phyloP scores from a whole-genome alignment of 2,113 vertebrate species.

The Catagonus wagneri region DNA sequence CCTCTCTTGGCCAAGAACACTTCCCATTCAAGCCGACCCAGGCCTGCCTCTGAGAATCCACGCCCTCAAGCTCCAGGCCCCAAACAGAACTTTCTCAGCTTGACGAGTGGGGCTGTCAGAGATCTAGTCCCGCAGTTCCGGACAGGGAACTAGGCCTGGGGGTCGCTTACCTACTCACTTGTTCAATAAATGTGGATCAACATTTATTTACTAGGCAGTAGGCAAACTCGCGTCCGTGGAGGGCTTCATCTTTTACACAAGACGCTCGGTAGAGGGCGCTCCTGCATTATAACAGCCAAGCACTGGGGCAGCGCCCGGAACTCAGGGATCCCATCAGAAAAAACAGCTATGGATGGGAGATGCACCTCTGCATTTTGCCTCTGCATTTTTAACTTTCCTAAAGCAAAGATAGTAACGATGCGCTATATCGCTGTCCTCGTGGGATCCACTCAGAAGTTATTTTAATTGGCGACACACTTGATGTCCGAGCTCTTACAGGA shows the following conservation, averaged over 20 bases:
- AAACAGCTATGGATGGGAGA: fast-evolving
- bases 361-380: background rate
- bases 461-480: background rate
- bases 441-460: background rate
- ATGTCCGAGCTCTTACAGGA: background rate
- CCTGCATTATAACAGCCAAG: background rate
- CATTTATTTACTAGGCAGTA: background rate
- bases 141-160: background rate
- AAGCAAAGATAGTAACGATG: background rate
- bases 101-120: background rate
- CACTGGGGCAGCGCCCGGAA: fast-evolving
- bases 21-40: background rate
- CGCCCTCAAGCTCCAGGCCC: background rate
- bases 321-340: background rate
- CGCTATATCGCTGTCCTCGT: background rate
- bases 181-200: fast-evolving
- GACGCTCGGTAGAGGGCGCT: slow-evolving; percentile 76
- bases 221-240: background rate
- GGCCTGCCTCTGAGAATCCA: background rate
- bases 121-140: background rate
- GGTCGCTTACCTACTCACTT: background rate
- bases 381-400: background rate
- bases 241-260: background rate
- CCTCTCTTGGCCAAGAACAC: too few relatives aligned
- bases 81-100: background rate